Conservation (phyloP, 1,140 invertebrate species). For the Euura saliciscinereae region DNA sequence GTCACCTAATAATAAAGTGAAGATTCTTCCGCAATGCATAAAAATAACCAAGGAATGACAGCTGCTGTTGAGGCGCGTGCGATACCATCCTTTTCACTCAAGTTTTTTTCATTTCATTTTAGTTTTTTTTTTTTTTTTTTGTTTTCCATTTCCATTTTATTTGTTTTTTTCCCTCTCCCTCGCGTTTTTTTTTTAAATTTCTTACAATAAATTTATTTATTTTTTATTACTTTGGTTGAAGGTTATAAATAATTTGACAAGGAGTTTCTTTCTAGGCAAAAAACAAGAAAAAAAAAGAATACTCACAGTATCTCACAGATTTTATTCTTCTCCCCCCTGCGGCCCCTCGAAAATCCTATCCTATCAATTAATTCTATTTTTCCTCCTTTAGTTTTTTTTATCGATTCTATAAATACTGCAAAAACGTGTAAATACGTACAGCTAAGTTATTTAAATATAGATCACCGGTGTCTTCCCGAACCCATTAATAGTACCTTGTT, state of each 20-base stretch:
- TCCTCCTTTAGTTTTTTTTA: background rate
- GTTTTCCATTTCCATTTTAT: background rate
- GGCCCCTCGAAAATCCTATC: no score
- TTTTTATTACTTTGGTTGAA: no score
- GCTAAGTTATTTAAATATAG: background rate
- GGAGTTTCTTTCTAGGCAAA: background rate
- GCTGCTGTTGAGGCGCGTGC: background rate
- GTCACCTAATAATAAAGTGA: conserved; percentile 3
- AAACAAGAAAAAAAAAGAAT: background rate
- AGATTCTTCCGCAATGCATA: conserved; percentile 5
- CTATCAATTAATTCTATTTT: background rate
- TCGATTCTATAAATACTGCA: background rate
- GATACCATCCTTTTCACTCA: no score
- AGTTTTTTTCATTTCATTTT: no score
- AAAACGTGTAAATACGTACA: background rate
- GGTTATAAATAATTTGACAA: no score
- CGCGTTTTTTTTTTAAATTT: no score
- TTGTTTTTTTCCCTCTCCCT: no score
- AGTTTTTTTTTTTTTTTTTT: background rate
- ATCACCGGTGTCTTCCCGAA: background rate
- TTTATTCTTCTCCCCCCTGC: background rate
- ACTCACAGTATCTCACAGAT: background rate
- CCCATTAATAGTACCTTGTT: background rate
- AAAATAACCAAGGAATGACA: conserved; percentile 1
- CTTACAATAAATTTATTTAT: no score